Evolutionary conservation across 1,140 invertebrate genomes (phyloP), one percentile per base, ranked within the genome.

Genomic region (Anagrus nilaparvatae): DNA sequence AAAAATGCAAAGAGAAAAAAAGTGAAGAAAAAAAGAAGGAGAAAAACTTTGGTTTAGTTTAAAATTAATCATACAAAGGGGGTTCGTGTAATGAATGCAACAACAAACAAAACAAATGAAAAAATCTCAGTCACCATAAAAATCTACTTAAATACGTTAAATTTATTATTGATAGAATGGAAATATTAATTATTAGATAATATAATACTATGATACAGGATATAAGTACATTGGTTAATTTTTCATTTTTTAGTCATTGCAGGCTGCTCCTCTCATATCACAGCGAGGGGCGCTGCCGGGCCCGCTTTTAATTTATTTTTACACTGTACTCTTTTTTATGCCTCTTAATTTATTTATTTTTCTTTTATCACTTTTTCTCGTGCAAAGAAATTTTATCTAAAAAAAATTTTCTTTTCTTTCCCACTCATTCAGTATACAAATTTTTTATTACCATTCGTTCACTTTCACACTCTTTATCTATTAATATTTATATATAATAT

Each of bases 161-260:
- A n/a, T n/a, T n/a, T n/a, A n/a, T n/a, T 54, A 50, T 49, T 53
- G 33, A 46, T 41, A 31, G 18, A 55, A 52, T 55, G 49, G 46
- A 53, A 49, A 51, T 49, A 49, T 53, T 50, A 51, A 53, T 52
- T 44, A 37, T 48, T 48, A 40, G 37, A 32, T 40, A 41, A 36
- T 54, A 65, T 65, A 65, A 65, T 65, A 63, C 63, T 68, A 68
- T 68, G 44, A 57, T 68, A 68, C 65, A 69, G 58, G 55, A 60
- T 63, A 66, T 67, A 67, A 69, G 63, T 69, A 69, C 65, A 69
- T 66, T 69, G 64, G 64, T 69, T n/a, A n/a, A n/a, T n/a, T n/a
- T n/a, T n/a, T n/a, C n/a, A n/a, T n/a, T n/a, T n/a, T n/a, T 66
- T 69, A 69, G 56, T 64, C 62, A 68, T 68, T 68, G 65, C 65